Evolutionary conservation across 92 coral and sea anemone genomes (phyloP), one percentile per base, ranked within the genome.

Genomic region (Epizoanthus stellaris): DNA sequence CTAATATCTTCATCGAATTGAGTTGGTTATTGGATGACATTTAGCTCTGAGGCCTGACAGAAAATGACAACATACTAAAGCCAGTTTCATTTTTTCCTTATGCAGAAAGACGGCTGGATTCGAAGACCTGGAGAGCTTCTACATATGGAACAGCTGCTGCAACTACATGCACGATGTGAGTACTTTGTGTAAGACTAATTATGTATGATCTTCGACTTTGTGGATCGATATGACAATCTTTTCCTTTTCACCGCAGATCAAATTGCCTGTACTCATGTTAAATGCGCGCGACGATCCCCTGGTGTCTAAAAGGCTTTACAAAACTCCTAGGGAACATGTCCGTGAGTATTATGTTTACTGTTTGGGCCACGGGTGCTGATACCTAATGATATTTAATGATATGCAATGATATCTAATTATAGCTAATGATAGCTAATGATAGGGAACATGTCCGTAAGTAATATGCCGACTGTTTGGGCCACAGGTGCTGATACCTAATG

Each of bases 71-170:
- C 7, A 6, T 43, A 43, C 47, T 43, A 43, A 43, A 43, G 5
- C 3, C 49, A 43, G 19, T 30, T 15, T 7, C 19, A n/a, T 54
- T 64, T 53, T 47, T 39, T 70, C 69, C n/a, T 76, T 54, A 25
- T 70, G 5, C 70, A 96, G 99, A 81, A 89, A 89, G 64, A 96
- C 94, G 98, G 98, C 99, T 6, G 92, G 94, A 54, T 96, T 94
- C 86, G 91, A 91, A 58, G 91, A 87, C 88, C 70, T 93, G 70
- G 85, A 86, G 62, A 91, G 93, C 67, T 94, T 95, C 82, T 96
- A 96, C 77, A 85, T 80, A 30, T 84, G 88, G 73, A 96, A 88
- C 95, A 96, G 99, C 59, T 90, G 97, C 63, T 90, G 95, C 66
- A 89, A 89, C 63, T 93, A 89, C 73, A 91, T 96, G 57, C 86